These are phyloP conservation scores for Athrips mouffetella DNA, from an alignment of 2,888 invertebrate genomes.

Conservation along the genomic window DNA sequence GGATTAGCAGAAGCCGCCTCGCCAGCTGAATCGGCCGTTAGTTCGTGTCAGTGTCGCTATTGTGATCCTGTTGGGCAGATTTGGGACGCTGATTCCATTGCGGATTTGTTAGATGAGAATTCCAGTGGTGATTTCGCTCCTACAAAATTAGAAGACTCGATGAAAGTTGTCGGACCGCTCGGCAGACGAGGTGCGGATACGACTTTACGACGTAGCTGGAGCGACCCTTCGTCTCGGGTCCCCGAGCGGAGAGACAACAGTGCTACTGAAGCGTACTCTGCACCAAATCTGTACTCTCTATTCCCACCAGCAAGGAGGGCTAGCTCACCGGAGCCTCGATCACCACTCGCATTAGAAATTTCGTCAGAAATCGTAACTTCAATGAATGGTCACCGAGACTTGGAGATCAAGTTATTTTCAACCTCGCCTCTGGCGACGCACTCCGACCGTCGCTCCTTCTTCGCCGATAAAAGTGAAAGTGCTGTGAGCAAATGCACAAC, in stretches of 20 bases:
- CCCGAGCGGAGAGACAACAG: constrained; percentile 61
- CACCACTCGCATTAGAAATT: constrained; percentile 79
- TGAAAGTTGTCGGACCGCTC: constrained; percentile 69
- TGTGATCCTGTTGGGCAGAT: constrained; percentile 86
- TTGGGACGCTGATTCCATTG: constrained; percentile 84
- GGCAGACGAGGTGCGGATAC: constrained; percentile 63
- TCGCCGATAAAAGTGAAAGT: constrained; percentile 74
- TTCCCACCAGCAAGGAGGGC: constrained; percentile 64
- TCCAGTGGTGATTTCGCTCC: constrained; percentile 70
- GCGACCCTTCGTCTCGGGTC: constrained; percentile 77
- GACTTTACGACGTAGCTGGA: constrained; percentile 80
- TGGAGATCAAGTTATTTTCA: constrained; percentile 88
- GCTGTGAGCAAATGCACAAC: constrained; percentile 63
- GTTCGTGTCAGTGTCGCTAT: constrained; percentile 84
- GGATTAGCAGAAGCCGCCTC: constrained; percentile 66
- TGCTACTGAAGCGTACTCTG: constrained; percentile 56
- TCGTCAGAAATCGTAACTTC: constrained; percentile 88
- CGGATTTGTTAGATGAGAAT: constrained; percentile 69
- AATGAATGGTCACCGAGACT: constrained; percentile 85
- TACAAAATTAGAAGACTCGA: constrained; percentile 70
- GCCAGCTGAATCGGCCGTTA: constrained; percentile 68
- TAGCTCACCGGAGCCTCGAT: constrained; percentile 64
- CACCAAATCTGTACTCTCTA: constrained; percentile 69
- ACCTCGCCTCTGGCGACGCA: constrained; percentile 75
- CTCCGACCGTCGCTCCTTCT: constrained; percentile 68